Percentiles rank a stretch among this genome's conserved stretches.
phyloP scores from a whole-genome alignment of 1,140 invertebrate species.

The Popillia japonica region DNA sequence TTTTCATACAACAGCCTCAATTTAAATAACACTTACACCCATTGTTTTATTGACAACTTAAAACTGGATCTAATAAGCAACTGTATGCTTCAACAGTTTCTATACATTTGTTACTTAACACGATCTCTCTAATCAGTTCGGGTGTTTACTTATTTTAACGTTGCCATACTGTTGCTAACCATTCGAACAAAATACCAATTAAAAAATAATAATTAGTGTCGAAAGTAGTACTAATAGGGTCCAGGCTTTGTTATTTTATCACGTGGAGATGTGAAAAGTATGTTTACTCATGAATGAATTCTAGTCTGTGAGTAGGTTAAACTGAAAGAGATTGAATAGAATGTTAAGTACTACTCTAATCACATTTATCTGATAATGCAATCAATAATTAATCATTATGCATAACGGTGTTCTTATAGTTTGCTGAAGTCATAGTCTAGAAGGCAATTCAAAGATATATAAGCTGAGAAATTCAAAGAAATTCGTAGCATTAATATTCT shows the following conservation, averaged over 20 bases:
- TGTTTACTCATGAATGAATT: neutral
- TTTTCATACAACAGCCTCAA: no score
- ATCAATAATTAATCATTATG: no score
- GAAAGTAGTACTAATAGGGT: neutral
- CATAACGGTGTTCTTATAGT: neutral
- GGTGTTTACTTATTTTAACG: neutral
- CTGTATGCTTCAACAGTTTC: neutral
- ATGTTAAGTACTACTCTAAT: no score
- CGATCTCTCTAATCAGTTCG: neutral
- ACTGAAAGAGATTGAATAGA: neutral
- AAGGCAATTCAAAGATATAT: no score
- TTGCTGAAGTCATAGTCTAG: no score
- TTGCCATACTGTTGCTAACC: neutral
- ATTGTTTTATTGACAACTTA: neutral
- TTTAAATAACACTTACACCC: no score
- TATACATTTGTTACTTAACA: neutral
- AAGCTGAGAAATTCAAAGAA: no score
- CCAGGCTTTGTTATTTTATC: neutral
- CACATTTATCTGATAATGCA: no score
- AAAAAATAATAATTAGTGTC: conserved; percentile 6
- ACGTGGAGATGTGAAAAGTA: neutral
- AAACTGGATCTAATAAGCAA: neutral
- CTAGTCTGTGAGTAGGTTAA: neutral
- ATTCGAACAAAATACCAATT: neutral
- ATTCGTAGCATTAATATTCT: no score